Base-by-base conservation (phyloP, 2,113 vertebrate genomes). In the Platycercus adscitus region DNA sequence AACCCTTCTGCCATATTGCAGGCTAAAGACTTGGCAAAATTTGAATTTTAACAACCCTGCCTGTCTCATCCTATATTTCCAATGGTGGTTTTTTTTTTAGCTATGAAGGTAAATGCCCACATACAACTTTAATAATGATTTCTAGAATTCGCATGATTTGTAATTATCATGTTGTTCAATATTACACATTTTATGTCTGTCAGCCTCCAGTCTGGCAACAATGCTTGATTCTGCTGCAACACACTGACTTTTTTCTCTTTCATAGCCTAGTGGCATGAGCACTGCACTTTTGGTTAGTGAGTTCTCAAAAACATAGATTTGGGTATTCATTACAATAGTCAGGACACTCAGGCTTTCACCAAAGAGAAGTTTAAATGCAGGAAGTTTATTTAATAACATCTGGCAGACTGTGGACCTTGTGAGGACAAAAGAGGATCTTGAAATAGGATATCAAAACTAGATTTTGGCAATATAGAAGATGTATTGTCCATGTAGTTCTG, bases 391-490 rank as follows among this genome's bases (percentile, higher is more conserved):
- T 39, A 75, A 58, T 68, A 73, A 93, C 72, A 76, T 91, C 92
- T 86, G 69, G 33, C 69, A 88, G 71, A 88, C 69, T 58, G 78
- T 33, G 83, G 91, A 61, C 66, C 88, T 95, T 66, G 39, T 75
- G 71, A 89, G 53, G n/a, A 72, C 25, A 81, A 70, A 76, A 78
- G 26, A 71, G 35, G 17, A 53, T 84, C 64, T 71, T 90, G 88
- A 96, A 93, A 91, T 10, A 64, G 37, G 73, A 81, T 96, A 93
- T 95, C 87, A 91, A 96, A 97, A 97, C 96, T 97, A 94, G 79
- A 86, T 97, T 96, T 98, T 98, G 98, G 98, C 98, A 98, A 98
- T 81, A 94, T 86, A 98, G 97, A 97, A 94, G 94, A 94, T 49
- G 79, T 66, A 91, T 91, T 33, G 95, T 97, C 95, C 80, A 76